Percentiles rank a stretch among this genome's conserved stretches.
Conservation (phyloP, 2,797 vertebrate species). For the Sebastes iracundus region DNA sequence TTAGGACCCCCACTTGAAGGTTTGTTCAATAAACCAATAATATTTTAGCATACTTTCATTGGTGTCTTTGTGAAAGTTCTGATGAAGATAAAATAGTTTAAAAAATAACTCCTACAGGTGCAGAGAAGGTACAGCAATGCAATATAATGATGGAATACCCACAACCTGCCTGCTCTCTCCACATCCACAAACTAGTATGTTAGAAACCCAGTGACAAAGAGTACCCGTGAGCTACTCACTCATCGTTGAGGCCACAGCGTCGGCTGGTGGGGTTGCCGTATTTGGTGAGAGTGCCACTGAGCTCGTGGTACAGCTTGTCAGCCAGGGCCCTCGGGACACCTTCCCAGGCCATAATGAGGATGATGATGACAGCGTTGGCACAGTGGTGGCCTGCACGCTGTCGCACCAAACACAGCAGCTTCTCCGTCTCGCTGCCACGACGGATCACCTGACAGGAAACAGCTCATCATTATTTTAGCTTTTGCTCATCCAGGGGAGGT, state of each 20-base stretch:
- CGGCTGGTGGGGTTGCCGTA: constrained; percentile 95
- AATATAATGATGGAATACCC: not conserved
- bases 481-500: not conserved
- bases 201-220: not conserved
- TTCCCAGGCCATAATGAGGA: constrained; percentile 97
- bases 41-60: not conserved
- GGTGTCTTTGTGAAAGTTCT: not conserved
- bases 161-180: not conserved
- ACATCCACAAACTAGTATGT: not conserved
- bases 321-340: constrained; percentile 90
- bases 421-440: constrained; percentile 90
- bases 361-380: constrained; percentile 93
- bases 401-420: constrained; percentile 93
- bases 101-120: not conserved
- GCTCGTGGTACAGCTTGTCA: constrained; percentile 93
- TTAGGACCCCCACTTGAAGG: not conserved
- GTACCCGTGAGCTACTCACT: constrained; percentile 82
- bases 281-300: constrained; percentile 91
- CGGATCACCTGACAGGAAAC: constrained; percentile 89
- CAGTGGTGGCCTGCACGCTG: constrained; percentile 95
- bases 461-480: not conserved
- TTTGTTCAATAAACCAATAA: not conserved
- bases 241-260: constrained; percentile 96
- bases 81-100: not conserved
- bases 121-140: not conserved